Percentiles rank a stretch among this genome's conserved stretches.
Conservation (phyloP, 2,113 vertebrate species). For the Gyps fulvus region DNA sequence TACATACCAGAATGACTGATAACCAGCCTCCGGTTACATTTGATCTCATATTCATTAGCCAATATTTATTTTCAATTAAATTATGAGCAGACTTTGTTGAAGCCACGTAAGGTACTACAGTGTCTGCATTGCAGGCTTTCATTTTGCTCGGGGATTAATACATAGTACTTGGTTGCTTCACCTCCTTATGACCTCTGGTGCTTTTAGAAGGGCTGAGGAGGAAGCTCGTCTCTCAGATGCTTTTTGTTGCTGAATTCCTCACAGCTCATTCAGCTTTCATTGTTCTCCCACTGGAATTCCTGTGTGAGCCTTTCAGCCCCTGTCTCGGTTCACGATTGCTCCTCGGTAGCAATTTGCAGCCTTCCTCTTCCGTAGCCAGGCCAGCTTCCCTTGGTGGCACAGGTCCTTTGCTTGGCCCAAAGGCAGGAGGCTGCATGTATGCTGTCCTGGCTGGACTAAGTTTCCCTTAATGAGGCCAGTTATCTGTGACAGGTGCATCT, state of each 20-base stretch:
- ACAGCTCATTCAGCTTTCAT: not conserved
- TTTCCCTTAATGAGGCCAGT: not conserved
- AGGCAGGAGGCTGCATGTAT: not conserved
- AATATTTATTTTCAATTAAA: not conserved
- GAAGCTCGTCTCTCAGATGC: not conserved
- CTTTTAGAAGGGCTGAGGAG: not conserved
- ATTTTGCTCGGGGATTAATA: not conserved
- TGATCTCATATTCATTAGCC: not conserved
- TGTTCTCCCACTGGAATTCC: not conserved
- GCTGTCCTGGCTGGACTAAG: not conserved
- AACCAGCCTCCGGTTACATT: not conserved
- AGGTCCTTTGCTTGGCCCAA: not conserved
- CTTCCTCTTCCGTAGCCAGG: not conserved
- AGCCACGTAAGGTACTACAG: not conserved
- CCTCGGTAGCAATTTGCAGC: not conserved
- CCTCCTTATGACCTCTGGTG: not conserved
- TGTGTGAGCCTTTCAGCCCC: not conserved
- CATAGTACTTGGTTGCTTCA: not conserved
- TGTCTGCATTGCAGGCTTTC: not conserved
- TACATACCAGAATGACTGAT: not conserved
- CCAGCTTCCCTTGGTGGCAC: not conserved
- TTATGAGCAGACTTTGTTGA: not conserved
- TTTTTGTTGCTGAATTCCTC: not conserved
- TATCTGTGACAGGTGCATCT: not conserved
- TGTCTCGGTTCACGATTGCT: accelerated